Evolutionary conservation across 1,140 invertebrate species (phyloP).

Genomic region (Chelonus insularis): DNA sequence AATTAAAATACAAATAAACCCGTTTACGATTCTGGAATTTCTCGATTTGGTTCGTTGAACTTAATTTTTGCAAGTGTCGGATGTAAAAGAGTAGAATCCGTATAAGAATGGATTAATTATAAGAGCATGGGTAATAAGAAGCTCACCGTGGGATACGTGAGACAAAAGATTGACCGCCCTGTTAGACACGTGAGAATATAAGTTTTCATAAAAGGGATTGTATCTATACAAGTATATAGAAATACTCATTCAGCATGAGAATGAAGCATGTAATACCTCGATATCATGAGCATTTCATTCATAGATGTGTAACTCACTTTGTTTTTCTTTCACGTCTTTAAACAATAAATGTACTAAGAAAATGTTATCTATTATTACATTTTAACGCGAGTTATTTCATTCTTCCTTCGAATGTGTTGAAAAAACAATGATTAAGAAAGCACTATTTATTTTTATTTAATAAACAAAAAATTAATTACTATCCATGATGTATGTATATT

Average conservation of each 20-base stretch:
- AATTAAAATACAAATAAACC: conserved; percentile 13
- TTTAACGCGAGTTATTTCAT: too few species aligned
- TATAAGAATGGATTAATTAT: conserved; percentile 41
- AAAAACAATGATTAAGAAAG: too few species aligned
- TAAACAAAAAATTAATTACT: too few species aligned
- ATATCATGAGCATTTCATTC: neutral
- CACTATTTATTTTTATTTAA: too few species aligned
- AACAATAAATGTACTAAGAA: too few species aligned
- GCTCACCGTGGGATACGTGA: conserved; percentile 40
- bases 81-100: neutral
- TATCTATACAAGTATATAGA: neutral
- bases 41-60: conserved; percentile 8
- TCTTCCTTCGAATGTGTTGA: too few species aligned
- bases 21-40: neutral
- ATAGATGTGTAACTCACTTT: too few species aligned
- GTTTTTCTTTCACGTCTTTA: too few species aligned
- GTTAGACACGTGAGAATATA: conserved; percentile 25
- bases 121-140: conserved; percentile 39
- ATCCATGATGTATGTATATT: too few species aligned
- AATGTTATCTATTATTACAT: too few species aligned
- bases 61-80: conserved; percentile 7
- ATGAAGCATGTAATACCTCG: conserved; percentile 5
- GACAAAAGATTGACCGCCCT: conserved; percentile 29
- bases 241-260: conserved; percentile 1
- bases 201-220: neutral